Evolutionary conservation across 1,140 invertebrate species (phyloP).

Genomic region (Melipona quadrifasciata): DNA sequence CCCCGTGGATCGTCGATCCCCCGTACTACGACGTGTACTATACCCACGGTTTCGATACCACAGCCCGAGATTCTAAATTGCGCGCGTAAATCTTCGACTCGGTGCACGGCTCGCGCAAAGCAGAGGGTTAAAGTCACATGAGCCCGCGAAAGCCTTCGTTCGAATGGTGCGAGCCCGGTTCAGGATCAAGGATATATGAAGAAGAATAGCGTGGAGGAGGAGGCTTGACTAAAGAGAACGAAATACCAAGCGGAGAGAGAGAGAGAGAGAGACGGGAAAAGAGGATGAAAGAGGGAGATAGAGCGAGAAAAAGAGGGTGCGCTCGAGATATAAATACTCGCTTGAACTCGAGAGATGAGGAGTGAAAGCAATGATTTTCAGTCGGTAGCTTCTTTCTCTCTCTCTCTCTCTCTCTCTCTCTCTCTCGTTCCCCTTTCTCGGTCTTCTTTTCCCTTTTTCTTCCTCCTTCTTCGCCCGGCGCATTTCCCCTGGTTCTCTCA

Average conservation of each 20-base stretch:
- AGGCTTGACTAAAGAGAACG: constrained; percentile 23
- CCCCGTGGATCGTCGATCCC: not conserved
- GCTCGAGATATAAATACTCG: constrained; percentile 18
- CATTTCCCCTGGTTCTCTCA: too few species aligned
- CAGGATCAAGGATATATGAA: constrained; percentile 61
- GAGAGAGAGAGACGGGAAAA: not conserved
- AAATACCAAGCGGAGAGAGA: not conserved
- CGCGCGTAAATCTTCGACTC: constrained; percentile 28
- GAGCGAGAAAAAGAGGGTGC: constrained; percentile 5
- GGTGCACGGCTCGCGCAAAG: not conserved
- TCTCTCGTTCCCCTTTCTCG: not conserved
- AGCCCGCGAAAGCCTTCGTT: constrained; percentile 22
- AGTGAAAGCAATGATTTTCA: constrained; percentile 57
- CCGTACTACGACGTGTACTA: too few species aligned
- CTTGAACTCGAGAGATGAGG: constrained; percentile 45
- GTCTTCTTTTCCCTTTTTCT: not conserved
- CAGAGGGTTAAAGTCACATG: constrained; percentile 33
- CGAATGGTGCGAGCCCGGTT: constrained; percentile 39
- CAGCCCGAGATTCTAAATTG: constrained; percentile 30
- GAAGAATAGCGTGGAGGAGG: constrained; percentile 58
- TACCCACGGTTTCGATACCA: constrained; percentile 15
- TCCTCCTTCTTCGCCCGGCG: not conserved
- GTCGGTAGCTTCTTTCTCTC: constrained; percentile 27
- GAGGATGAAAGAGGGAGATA: not conserved
- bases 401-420: not conserved